Base-by-base conservation (phyloP, 2,888 invertebrate species). In the Sinelater perroti region DNA sequence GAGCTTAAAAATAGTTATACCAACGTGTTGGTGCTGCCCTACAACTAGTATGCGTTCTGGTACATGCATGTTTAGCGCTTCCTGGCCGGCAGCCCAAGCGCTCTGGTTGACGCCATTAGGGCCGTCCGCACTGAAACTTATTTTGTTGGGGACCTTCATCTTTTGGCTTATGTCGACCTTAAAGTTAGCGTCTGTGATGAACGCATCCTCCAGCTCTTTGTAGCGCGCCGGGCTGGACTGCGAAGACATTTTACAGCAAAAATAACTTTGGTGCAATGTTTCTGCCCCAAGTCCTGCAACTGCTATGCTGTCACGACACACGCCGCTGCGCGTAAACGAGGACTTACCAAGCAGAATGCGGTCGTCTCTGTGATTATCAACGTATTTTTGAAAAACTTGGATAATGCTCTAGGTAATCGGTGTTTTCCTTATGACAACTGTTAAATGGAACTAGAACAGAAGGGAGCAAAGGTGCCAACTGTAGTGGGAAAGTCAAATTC, bases 41-140 rank as follows among this genome's bases (percentile, higher is more conserved):
- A 90, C 85, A 38, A 96, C 90, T 66, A 96, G 83, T 75, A 97
- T 96, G 73, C 95, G 86, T 72, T 96, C 96, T 1, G 96, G 96
- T 26, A 97, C 95, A 73, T 89, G 89, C 96, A 96, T 96, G 68
- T 90, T 89, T 76, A 91, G 87, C 78, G 90, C 90, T 68, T 92
- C 91, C 73, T 85, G 84, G n/a, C 20, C 46, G 1, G 28, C n/a
- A 66, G 83, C 82, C 88, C 88, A 89, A 31, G 82, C 67, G 33
- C 75, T 83, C 60, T 80, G 80, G 61, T 85, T 84, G 50, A 82
- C 78, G 63, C 87, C 86, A 75, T 87, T 85, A n/a, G 81, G 72
- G 36, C 80, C 76, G 47, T 90, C 88, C 50, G 87, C 85, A 69
- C 87, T 88, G 52, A 93, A 89, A 79, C 90, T 84, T 60, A 91